Base-by-base conservation (phyloP, 2,113 vertebrate genomes). In the Megatriorchis doriae region DNA sequence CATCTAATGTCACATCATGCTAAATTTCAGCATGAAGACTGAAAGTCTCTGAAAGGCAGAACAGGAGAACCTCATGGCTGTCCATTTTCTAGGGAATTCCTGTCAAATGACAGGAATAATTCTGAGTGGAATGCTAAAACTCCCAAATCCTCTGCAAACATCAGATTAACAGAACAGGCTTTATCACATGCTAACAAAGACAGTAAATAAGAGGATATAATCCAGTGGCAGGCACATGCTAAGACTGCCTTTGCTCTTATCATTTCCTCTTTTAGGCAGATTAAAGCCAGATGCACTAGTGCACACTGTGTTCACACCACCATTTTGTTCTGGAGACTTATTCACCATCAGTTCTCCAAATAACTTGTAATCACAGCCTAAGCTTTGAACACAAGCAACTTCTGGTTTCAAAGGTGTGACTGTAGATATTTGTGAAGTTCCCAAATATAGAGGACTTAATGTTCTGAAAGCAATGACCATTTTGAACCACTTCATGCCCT, bases 401-500 rank as follows among this genome's bases (percentile, higher is more conserved):
- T 86, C 53, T 74, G 38, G 42, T 73, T 59, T 88, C 45, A 84
- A 66, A 92, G 21, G 1, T 11, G 0, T 53, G 27, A 61, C 36
- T 56, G 29, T 20, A 68, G 62, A 77, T 52, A 55, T 14, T 38
- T 25, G 21, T 58, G 74, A 82, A 82, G 42, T 61, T 78, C 31
- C 31, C 31, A 86, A 83, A 61, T 6, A 47, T 2, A 56, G 16
- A 62, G 32, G 31, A 88, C 42, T 84, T 58, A 5, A 26, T 6
- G 4, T 25, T 61, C 62, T 42, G 38, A 88, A 55, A 92, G 19
- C 63, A 62, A 34, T 38, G 29, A 86, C 20, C 16, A 29, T 25
- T 74, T 91, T 0, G 1, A 81, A 19, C 7, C 0, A 0, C 1
- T 50, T 81, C 38, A 21, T 36, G 36, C 31, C 16, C 15, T 65